These are phyloP conservation scores for Conops quadrifasciatus DNA, from an alignment of 2,888 invertebrate species.

Conservation along the genomic window DNA sequence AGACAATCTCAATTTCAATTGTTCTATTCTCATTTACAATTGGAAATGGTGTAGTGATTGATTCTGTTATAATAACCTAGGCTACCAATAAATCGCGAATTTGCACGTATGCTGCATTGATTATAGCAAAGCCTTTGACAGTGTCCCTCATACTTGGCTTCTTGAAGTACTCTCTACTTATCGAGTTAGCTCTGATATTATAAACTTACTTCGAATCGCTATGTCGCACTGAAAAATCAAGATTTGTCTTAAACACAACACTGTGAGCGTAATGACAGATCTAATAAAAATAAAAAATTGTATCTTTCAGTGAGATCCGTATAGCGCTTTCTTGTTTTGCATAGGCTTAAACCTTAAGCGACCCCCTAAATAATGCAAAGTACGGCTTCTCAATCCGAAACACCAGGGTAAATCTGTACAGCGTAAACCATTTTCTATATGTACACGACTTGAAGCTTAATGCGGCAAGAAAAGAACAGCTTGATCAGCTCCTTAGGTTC, in stretches of 20 bases:
- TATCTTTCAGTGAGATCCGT: conserved; percentile 1
- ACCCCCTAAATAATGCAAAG: no score
- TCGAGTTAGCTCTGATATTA: neutral
- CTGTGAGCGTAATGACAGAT: neutral
- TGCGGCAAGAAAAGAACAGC: conserved; percentile 1
- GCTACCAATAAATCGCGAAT: no score
- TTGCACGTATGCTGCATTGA: conserved; percentile 3
- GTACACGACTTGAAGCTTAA: conserved; percentile 15
- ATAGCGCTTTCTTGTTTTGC: neutral
- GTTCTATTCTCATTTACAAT: no score
- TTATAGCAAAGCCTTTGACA: neutral
- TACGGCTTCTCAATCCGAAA: no score
- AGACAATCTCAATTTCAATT: no score
- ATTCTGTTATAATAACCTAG: no score
- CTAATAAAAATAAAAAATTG: neutral
- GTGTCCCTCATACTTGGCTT: no score
- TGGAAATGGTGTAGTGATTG: no score
- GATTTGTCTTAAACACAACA: neutral
- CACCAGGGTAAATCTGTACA: no score
- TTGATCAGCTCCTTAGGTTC: neutral
- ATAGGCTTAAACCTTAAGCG: neutral
- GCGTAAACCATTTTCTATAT: conserved; percentile 16
- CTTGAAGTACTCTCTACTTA: neutral
- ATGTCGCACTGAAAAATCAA: neutral
- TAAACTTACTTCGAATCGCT: neutral